Evolutionary conservation across 2,888 invertebrate species (phyloP).

Genomic region (Busseola fusca): DNA sequence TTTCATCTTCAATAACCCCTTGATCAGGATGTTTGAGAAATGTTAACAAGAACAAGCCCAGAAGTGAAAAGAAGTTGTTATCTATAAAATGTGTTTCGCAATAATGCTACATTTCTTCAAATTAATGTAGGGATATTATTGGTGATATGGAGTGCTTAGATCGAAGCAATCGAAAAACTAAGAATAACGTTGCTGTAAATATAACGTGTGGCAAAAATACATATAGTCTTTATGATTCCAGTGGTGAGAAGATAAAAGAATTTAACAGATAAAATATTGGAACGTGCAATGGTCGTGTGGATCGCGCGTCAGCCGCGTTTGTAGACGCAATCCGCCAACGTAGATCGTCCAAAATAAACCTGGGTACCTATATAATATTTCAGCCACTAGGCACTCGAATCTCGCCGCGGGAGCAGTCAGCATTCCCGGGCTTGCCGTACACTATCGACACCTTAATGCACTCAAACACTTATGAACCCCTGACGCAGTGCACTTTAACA

Average conservation of each 20-base stretch:
- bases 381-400: slow-evolving; percentile 74
- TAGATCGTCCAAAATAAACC: slow-evolving; percentile 83
- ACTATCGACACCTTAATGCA: slow-evolving; percentile 55
- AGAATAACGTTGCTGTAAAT: slow-evolving; percentile 27
- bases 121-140: not conserved
- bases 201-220: slow-evolving; percentile 33
- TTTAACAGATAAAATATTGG: slow-evolving; percentile 61
- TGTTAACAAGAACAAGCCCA: not conserved
- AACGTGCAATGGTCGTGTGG: slow-evolving; percentile 69
- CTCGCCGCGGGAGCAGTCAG: slow-evolving; percentile 65
- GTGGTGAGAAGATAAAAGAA: slow-evolving; percentile 51
- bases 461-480: slow-evolving; percentile 46
- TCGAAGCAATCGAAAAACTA: slow-evolving; percentile 15
- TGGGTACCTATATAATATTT: slow-evolving; percentile 78
- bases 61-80: not conserved
- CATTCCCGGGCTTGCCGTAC: slow-evolving; percentile 65
- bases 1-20: not conserved
- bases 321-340: slow-evolving; percentile 82
- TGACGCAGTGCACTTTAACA: slow-evolving; percentile 50
- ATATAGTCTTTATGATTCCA: slow-evolving; percentile 25
- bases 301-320: slow-evolving; percentile 73
- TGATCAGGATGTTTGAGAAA: not conserved
- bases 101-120: not conserved
- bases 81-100: not conserved
- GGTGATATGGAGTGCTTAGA: not conserved